Evolutionary conservation across 2,113 vertebrate genomes (phyloP).

Genomic region (Rhadina sibilatrix): DNA sequence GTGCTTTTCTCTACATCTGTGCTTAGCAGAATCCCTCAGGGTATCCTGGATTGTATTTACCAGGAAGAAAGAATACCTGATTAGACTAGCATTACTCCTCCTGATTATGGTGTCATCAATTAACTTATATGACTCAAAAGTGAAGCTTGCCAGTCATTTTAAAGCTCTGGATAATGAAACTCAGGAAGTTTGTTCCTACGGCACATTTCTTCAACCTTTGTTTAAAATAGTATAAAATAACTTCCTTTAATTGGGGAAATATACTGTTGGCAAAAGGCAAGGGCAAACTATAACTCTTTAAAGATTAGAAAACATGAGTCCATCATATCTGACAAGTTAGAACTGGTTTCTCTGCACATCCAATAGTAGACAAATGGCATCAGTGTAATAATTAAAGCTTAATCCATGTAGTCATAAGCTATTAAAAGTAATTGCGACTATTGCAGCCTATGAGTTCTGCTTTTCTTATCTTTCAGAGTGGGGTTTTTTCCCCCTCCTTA

Average conservation of each 20-base stretch:
- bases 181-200: constrained; percentile 51
- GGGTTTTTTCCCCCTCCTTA: not conserved
- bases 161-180: constrained; percentile 41
- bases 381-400: constrained; percentile 41
- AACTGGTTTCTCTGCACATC: not conserved
- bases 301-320: not conserved
- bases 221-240: constrained; percentile 51
- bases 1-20: constrained; percentile 63
- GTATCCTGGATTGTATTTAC: constrained; percentile 60
- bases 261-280: constrained; percentile 35
- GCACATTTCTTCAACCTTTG: constrained; percentile 40
- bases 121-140: constrained; percentile 57
- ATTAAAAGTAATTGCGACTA: constrained; percentile 24
- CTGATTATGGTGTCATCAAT: constrained; percentile 50
- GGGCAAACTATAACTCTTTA: not conserved
- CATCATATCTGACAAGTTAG: constrained; percentile 13
- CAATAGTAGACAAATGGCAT: constrained; percentile 20
- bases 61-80: constrained; percentile 65
- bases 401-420: constrained; percentile 40
- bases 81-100: constrained; percentile 51
- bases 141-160: constrained; percentile 60
- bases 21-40: constrained; percentile 60
- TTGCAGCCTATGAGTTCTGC: not conserved
- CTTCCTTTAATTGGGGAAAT: constrained; percentile 57
- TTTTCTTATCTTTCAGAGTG: constrained; percentile 17